A percentile compares a stretch with the other conserved stretches of the same genome.
These are phyloP conservation scores for Poeciliopsis occidentalis DNA, from an alignment of 2,113 vertebrate genomes.

Conservation along the genomic window DNA sequence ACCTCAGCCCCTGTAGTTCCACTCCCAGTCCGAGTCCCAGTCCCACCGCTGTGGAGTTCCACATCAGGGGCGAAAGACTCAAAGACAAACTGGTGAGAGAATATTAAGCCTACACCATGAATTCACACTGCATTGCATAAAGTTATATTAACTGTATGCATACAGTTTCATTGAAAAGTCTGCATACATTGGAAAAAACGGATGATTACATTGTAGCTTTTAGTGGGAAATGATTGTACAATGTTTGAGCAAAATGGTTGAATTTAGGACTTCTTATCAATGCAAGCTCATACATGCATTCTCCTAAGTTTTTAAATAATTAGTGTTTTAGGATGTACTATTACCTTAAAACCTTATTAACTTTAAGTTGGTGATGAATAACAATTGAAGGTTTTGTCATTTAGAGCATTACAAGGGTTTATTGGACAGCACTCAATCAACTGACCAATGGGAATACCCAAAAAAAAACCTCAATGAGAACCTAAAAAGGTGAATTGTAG, in stretches of 20 bases:
- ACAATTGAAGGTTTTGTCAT: not conserved
- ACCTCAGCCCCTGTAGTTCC: constrained; percentile 67
- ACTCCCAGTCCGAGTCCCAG: constrained; percentile 67
- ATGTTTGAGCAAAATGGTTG: not conserved
- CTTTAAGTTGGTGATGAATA: not conserved
- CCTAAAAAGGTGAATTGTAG: too few species aligned
- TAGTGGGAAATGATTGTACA: too few species aligned
- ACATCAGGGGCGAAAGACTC: constrained; percentile 97
- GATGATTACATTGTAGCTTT: too few species aligned
- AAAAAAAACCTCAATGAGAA: not conserved
- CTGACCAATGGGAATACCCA: not conserved
- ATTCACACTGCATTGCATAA: not conserved
- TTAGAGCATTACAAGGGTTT: not conserved
- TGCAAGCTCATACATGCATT: too few species aligned
- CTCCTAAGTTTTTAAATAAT: too few species aligned
- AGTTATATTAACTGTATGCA: not conserved
- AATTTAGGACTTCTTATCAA: not conserved
- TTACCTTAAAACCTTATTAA: not conserved
- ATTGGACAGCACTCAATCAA: not conserved
- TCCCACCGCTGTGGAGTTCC: constrained; percentile 82
- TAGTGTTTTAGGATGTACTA: not conserved
- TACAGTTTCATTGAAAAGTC: not conserved
- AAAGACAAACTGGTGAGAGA: constrained; percentile 96
- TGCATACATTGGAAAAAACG: too few species aligned
- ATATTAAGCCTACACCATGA: not conserved